Evolutionary conservation across 92 coral and sea anemone genomes (phyloP).

Genomic region (Porites rus): DNA sequence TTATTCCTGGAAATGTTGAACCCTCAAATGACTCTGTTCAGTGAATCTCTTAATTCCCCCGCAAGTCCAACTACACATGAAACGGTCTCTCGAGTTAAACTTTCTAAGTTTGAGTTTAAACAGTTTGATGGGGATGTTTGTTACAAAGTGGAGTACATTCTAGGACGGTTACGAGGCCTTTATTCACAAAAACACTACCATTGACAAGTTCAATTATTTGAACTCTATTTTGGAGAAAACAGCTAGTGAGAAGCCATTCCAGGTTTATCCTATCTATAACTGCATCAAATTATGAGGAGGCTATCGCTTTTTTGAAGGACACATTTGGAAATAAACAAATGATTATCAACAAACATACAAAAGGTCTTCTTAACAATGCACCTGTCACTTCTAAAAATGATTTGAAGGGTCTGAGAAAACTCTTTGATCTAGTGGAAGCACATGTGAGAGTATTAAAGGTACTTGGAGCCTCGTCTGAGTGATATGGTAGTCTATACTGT

Average conservation of each 20-base stretch:
- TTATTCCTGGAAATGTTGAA: no score
- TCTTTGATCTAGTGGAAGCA: no score
- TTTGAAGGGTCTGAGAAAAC: no score
- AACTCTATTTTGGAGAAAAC: slow-evolving; percentile 55
- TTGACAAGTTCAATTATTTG: slow-evolving; percentile 70
- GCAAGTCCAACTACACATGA: no score
- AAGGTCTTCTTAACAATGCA: slow-evolving; percentile 35
- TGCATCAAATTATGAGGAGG: slow-evolving; percentile 64
- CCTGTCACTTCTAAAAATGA: no score
- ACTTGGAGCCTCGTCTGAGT: no score
- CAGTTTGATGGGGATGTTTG: slow-evolving; percentile 42
- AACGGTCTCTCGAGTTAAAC: slow-evolving; percentile 15
- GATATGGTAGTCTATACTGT: no score
- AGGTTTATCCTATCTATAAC: slow-evolving; percentile 59
- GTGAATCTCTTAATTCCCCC: no score
- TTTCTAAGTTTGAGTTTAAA: slow-evolving; percentile 56
- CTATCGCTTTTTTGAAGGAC: slow-evolving; percentile 52
- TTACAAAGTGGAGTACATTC: slow-evolving; percentile 53
- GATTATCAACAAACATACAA: slow-evolving; percentile 68
- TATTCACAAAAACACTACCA: slow-evolving; percentile 52
- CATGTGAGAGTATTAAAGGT: no score
- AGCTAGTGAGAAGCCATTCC: slow-evolving; percentile 56
- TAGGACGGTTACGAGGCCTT: slow-evolving; percentile 62
- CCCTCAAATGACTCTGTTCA: no score
- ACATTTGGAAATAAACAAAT: slow-evolving; percentile 63